phyloP scores from a whole-genome alignment of 1,140 invertebrate genomes.

The Epicauta chinensis region DNA sequence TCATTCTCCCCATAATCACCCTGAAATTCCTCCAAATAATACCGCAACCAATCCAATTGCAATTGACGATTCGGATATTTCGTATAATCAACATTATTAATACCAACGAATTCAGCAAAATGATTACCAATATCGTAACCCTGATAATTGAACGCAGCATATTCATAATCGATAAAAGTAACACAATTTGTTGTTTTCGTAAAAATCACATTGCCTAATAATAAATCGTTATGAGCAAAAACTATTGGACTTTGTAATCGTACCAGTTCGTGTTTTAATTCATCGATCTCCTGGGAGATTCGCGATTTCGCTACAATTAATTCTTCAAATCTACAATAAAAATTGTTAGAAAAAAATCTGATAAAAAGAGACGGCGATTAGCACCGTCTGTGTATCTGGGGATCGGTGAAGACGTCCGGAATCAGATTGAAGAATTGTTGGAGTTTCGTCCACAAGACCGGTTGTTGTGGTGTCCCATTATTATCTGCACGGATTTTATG shows the following conservation, averaged over 20 bases:
- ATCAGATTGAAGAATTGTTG: conserved; percentile 68
- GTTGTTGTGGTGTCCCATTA: too few relatives aligned
- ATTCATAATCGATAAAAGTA: conserved; percentile 97
- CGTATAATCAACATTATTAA: conserved; percentile 63
- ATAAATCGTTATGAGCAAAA: conserved; percentile 96
- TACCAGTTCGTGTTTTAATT: conserved; percentile 59
- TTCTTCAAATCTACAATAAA: conserved; percentile 59
- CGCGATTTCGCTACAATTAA: conserved; percentile 58
- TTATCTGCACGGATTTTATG: conserved; percentile 53
- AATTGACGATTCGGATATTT: conserved; percentile 75
- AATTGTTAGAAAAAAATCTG: conserved; percentile 1
- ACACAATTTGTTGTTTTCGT: conserved; percentile 64
- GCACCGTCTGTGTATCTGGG: conserved; percentile 60
- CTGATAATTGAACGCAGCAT: conserved; percentile 90
- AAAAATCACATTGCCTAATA: conserved; percentile 90
- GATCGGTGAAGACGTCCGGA: conserved; percentile 57
- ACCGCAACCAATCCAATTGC: conserved; percentile 74
- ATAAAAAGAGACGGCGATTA: conserved; percentile 15
- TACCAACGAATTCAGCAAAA: conserved; percentile 95
- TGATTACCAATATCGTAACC: conserved; percentile 97
- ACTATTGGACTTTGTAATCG: conserved; percentile 73
- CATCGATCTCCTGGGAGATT: conserved; percentile 63
- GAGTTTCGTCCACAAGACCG: conserved; percentile 68
- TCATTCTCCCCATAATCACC: conserved; percentile 46
- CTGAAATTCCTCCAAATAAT: conserved; percentile 65